These are phyloP conservation scores for Tholera decimalis DNA, from an alignment of 2,888 invertebrate genomes.

Conservation along the genomic window DNA sequence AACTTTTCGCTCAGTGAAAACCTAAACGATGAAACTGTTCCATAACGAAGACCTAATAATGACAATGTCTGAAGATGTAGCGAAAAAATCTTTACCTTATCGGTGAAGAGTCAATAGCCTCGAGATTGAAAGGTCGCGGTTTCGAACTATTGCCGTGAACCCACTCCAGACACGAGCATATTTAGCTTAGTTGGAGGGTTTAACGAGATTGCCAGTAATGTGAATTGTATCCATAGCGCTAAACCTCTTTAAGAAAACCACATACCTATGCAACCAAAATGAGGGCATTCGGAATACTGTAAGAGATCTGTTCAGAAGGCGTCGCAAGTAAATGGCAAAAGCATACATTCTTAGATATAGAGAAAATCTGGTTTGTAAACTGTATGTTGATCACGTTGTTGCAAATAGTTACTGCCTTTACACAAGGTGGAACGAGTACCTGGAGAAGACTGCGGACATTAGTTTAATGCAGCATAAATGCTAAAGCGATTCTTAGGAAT, in stretches of 20 bases:
- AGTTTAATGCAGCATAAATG: neutral
- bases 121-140: too few relatives aligned
- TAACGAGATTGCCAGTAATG: too few relatives aligned
- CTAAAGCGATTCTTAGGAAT: neutral
- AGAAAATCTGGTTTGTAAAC: neutral
- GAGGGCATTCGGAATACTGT: neutral
- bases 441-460: neutral
- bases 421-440: neutral
- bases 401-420: neutral
- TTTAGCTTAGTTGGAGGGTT: too few relatives aligned
- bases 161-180: too few relatives aligned
- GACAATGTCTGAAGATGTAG: neutral
- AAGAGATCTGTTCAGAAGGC: neutral
- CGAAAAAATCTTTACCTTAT: neutral
- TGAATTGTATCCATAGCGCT: too few relatives aligned
- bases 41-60: neutral
- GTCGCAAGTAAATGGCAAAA: neutral
- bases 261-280: neutral
- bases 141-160: too few relatives aligned
- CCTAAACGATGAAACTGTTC: slow-evolving; percentile 6
- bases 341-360: neutral
- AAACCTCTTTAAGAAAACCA: too few relatives aligned
- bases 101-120: too few relatives aligned
- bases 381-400: neutral
- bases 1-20: slow-evolving; percentile 6